Evolutionary conservation across 2,888 invertebrate genomes (phyloP).

Genomic region (Mellilla xanthometata): DNA sequence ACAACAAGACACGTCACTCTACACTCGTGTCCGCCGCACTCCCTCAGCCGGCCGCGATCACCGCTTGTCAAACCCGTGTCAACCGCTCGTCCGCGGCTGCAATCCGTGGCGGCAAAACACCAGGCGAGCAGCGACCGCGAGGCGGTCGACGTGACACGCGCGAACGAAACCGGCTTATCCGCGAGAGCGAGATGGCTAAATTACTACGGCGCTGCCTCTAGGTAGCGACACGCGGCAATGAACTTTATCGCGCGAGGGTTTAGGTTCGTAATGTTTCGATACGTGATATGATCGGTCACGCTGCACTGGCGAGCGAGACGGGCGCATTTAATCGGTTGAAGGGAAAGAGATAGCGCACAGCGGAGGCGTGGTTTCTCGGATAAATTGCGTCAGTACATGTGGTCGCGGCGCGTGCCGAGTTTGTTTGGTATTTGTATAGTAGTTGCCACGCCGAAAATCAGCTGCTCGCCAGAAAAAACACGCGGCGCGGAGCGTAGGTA

Average conservation of each 20-base stretch:
- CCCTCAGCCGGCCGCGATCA: conserved; percentile 47
- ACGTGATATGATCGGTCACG: conserved; percentile 50
- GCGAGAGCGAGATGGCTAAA: conserved; percentile 44
- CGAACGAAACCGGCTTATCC: conserved; percentile 44
- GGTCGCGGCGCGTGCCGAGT: conserved; percentile 57
- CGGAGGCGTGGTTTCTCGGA: conserved; percentile 55
- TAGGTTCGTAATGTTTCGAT: conserved; percentile 41
- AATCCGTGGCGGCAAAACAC: conserved; percentile 80
- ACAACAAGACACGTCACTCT: conserved; percentile 26
- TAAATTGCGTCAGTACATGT: conserved; percentile 70
- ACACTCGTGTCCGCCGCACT: conserved; percentile 6
- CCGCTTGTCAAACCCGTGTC: conserved; percentile 76
- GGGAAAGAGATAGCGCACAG: conserved; percentile 47
- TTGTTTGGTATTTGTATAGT: conserved; percentile 54
- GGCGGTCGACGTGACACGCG: conserved; percentile 43
- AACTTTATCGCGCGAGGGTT: conserved; percentile 37
- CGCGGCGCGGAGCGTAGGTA: conserved; percentile 32
- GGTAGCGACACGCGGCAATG: conserved; percentile 36
- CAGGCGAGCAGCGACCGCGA: conserved; percentile 63
- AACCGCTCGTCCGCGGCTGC: conserved; percentile 76
- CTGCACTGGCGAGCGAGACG: conserved; percentile 58
- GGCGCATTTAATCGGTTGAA: conserved; percentile 33
- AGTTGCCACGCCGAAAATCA: conserved; percentile 73
- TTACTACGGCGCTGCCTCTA: conserved; percentile 34
- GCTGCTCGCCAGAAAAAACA: conserved; percentile 66